These are phyloP conservation scores for Cerceris ruficornis DNA, from an alignment of 2,888 invertebrate species.

Conservation along the genomic window DNA sequence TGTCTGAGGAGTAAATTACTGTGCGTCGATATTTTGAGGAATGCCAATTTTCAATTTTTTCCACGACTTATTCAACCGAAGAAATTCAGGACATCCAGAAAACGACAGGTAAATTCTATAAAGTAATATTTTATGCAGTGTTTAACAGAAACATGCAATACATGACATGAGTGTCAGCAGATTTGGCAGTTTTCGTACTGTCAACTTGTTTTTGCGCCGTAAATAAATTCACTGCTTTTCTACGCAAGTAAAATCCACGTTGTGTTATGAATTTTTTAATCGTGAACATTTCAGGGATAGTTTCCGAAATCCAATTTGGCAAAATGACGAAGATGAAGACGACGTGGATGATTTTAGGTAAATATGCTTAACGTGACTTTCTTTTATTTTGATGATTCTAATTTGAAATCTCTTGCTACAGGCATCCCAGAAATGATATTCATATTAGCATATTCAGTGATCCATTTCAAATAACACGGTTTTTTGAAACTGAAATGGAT, in stretches of 20 bases:
- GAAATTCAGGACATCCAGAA: conserved; percentile 54
- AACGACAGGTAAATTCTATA: conserved; percentile 62
- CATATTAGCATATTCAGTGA: conserved; percentile 84
- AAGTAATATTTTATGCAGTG: neutral
- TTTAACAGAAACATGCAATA: neutral
- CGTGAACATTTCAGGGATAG: conserved; percentile 61
- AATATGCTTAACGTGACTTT: neutral
- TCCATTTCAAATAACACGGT: conserved; percentile 85
- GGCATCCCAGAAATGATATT: conserved; percentile 28
- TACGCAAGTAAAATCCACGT: neutral
- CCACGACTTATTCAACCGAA: conserved; percentile 67
- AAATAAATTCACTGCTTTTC: neutral
- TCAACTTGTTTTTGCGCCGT: neutral
- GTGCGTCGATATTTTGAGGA: neutral
- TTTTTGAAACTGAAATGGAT: conserved; percentile 85
- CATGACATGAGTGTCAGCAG: neutral
- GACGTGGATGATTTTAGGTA: conserved; percentile 75
- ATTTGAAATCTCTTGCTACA: conserved; percentile 8
- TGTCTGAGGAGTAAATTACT: neutral
- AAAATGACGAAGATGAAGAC: conserved; percentile 75
- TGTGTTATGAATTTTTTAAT: conserved; percentile 60
- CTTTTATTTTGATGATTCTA: conserved; percentile 1
- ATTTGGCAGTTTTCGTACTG: neutral
- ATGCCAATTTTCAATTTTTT: conserved; percentile 74
- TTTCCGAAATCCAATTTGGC: conserved; percentile 79